These are phyloP conservation scores for Heliconius sara DNA, from an alignment of 2,888 invertebrate genomes.

Conservation along the genomic window DNA sequence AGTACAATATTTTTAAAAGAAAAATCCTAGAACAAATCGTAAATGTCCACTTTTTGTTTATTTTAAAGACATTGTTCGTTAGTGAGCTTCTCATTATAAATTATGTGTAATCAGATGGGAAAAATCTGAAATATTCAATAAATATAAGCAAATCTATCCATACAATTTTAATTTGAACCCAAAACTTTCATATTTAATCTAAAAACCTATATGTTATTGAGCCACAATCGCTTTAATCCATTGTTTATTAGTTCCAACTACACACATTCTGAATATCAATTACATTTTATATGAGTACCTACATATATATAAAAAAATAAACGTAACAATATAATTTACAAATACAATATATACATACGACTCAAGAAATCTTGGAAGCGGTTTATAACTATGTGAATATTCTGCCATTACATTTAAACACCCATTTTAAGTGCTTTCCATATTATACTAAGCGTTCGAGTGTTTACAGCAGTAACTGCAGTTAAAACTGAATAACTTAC, in stretches of 20 bases:
- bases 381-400: conserved; percentile 21
- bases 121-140: too few relatives aligned
- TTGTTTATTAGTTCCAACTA: too few relatives aligned
- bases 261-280: too few relatives aligned
- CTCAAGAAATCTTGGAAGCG: conserved; percentile 17
- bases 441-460: conserved; percentile 20
- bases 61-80: too few relatives aligned
- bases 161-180: too few relatives aligned
- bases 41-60: too few relatives aligned
- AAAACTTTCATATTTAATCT: not conserved
- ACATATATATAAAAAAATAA: not conserved
- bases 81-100: too few relatives aligned
- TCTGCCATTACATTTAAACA: conserved; percentile 26
- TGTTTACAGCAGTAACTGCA: conserved; percentile 17
- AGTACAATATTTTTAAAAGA: not conserved
- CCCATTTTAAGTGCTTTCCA: conserved; percentile 27
- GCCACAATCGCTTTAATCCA: too few relatives aligned
- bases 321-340: conserved; percentile 12
- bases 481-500: conserved; percentile 17
- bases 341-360: not conserved
- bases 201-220: too few relatives aligned
- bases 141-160: too few relatives aligned
- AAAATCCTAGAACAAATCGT: too few relatives aligned
- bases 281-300: not conserved
- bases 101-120: too few relatives aligned